Base-by-base conservation (phyloP, 2,113 vertebrate genomes). In the Trinectes maculatus region DNA sequence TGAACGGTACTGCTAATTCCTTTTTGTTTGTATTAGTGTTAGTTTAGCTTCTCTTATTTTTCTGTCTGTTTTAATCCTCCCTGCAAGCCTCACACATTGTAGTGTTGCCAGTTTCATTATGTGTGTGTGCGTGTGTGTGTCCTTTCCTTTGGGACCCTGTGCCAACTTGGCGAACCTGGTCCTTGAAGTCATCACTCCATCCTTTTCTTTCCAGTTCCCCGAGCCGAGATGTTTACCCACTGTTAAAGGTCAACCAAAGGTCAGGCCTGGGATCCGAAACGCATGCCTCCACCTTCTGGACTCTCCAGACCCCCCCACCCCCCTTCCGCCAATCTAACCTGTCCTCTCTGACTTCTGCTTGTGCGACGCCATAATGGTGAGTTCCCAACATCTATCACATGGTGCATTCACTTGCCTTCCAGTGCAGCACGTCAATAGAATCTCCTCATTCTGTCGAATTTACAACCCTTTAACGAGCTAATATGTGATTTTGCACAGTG, bases 171-270 rank as follows among this genome's bases (percentile, higher is more conserved):
- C 3, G 0, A 59, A 65, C 63, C 37, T 39, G 37, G 24, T 44
- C 26, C 44, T 54, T 13, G 26, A 49, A 60, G 21, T 51, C 42
- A 11, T 54, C 40, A 28, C 46, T 57, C 10, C 42, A 5, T 53
- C 47, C 46, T 55, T 47, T 59, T 48, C 39, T 62, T 11, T 48
- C 18, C 34, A 22, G 37, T 36, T 71, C 29, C 49, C 37, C 46
- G 26, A 37, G 31, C 44, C 54, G 49, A n/a, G n/a, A n/a, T 57
- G 49, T 58, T 70, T 52, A 56, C 16, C 13, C 29, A 22, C 57
- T 61, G 54, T 48, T 79, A 57, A 39, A 74, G 69, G 69, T 82
- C 57, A 73, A 24, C 9, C 10, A 67, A 76, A 61, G 74, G 74
- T 75, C 51, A 37, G 36, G 11, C 21, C 18, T 31, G 31, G 37